A percentile compares a stretch with the other conserved stretches of the same genome.
These are phyloP conservation scores for Petrocephalus schoutedeni DNA, from an alignment of 2,797 vertebrate genomes.

Conservation along the genomic window DNA sequence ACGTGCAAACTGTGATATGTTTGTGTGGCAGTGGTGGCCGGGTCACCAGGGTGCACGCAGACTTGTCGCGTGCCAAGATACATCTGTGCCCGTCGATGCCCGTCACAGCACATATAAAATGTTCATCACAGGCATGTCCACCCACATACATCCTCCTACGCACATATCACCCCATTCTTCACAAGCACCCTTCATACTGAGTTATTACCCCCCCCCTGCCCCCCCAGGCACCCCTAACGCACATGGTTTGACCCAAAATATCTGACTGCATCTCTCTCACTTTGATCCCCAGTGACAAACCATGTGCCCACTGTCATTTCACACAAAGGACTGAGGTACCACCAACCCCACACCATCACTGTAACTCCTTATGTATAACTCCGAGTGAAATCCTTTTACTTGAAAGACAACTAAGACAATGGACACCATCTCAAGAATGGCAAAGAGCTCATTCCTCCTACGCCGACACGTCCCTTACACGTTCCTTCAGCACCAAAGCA, in stretches of 20 bases:
- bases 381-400: background rate
- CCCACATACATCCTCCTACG: background rate
- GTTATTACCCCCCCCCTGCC: background rate
- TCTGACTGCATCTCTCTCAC: background rate
- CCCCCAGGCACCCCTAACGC: background rate
- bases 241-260: background rate
- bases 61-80: background rate
- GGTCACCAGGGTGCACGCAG: background rate
- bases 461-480: background rate
- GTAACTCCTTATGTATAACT: background rate
- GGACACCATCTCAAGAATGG: background rate
- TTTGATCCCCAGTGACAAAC: background rate
- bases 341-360: background rate
- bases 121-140: background rate
- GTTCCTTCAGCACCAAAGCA: background rate
- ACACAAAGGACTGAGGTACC: background rate
- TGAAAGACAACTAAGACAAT: background rate
- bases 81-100: background rate
- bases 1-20: conserved; percentile 48
- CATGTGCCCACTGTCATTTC: background rate
- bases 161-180: background rate
- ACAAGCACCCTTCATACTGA: background rate
- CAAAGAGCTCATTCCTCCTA: background rate
- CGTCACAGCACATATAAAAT: background rate
- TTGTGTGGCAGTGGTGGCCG: too few relatives aligned